phyloP scores from a whole-genome alignment of 2,797 vertebrate species.

The Rachycentron canadum region DNA sequence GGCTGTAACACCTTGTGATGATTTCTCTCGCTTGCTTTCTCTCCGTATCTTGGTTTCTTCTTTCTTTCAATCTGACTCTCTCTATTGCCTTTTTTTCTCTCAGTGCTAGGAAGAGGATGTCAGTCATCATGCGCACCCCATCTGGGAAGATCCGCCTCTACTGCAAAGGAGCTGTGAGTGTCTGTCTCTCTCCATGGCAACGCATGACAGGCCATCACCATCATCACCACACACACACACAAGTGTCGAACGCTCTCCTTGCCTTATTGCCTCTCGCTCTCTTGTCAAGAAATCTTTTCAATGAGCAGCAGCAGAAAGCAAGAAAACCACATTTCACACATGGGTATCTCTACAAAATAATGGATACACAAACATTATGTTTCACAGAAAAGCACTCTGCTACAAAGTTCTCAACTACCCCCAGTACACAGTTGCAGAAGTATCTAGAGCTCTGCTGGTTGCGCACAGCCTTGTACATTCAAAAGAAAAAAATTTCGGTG shows the following conservation, averaged over 20 bases:
- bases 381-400: background rate
- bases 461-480: background rate
- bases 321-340: constrained; percentile 36
- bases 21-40: constrained; percentile 32
- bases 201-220: constrained; percentile 68
- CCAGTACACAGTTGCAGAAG: background rate
- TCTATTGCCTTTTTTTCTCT: constrained; percentile 61
- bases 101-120: constrained; percentile 98
- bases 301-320: constrained; percentile 25
- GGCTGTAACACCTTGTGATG: constrained; percentile 43
- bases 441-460: background rate
- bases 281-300: constrained; percentile 47
- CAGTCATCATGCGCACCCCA: constrained; percentile 97
- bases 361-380: constrained; percentile 10
- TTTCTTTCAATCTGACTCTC: background rate
- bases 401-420: background rate
- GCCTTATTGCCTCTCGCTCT: constrained; percentile 41
- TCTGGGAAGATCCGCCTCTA: constrained; percentile 97
- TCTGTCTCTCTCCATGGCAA: constrained; percentile 86
- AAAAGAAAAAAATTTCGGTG: background rate
- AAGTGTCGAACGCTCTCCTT: constrained; percentile 20
- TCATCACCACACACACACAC: constrained; percentile 34
- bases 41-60: constrained; percentile 16
- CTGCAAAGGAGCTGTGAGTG: constrained; percentile 99
- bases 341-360: constrained; percentile 14